Percentiles rank a stretch among this genome's conserved stretches.
phyloP scores from a whole-genome alignment of 2,113 vertebrate species.

The Myanophis thanlyinensis region DNA sequence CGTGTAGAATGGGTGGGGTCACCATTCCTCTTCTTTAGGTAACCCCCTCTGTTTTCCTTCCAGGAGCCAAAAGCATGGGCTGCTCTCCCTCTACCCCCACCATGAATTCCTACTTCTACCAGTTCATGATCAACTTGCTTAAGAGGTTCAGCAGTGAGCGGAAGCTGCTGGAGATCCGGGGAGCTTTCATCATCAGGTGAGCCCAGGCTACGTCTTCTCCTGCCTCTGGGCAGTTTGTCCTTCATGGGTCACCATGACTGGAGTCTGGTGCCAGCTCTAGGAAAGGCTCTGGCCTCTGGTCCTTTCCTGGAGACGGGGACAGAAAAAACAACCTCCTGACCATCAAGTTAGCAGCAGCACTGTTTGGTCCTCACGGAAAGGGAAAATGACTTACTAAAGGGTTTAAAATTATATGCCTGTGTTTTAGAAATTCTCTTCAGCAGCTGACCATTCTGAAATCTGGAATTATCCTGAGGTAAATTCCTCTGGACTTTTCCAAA shows the following conservation, averaged over 20 bases:
- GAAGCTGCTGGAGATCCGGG: constrained; percentile 90
- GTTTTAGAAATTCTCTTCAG: background rate
- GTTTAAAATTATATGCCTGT: background rate
- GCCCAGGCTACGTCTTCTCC: background rate
- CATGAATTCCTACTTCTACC: constrained; percentile 99
- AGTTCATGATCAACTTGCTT: constrained; percentile 98
- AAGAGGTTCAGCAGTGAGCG: constrained; percentile 92
- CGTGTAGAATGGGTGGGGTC: background rate
- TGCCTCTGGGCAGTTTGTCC: background rate
- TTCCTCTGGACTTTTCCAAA: background rate
- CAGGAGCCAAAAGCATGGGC: constrained; percentile 80
- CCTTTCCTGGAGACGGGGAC: background rate
- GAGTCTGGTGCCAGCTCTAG: too few relatives aligned
- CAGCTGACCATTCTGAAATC: constrained; percentile 9
- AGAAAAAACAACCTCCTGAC: background rate
- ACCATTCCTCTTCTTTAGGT: background rate
- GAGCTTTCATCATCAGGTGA: constrained; percentile 95
- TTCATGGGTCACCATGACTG: background rate
- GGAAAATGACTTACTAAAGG: background rate
- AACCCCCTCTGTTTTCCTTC: constrained; percentile 5
- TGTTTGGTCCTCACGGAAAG: background rate
- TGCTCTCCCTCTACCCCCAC: constrained; percentile 93
- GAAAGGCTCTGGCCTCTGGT: background rate
- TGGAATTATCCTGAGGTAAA: background rate
- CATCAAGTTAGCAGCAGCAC: background rate